phyloP scores from a whole-genome alignment of 2,797 vertebrate species.

The Pempheris klunzingeri region DNA sequence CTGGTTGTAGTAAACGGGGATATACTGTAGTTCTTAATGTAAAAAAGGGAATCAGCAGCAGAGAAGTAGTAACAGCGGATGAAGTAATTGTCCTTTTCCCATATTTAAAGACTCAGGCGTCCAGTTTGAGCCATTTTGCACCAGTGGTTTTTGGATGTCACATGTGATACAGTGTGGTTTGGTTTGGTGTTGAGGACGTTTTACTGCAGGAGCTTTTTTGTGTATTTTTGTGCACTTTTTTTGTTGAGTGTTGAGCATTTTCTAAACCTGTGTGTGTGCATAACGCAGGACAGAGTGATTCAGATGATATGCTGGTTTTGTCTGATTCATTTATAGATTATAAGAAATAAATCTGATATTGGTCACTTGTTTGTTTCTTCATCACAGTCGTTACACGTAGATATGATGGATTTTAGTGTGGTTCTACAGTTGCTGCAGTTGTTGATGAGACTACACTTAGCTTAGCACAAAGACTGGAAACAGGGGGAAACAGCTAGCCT shows the following conservation, averaged over 20 bases:
- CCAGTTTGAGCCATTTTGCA: neutral
- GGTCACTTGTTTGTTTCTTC: too few species aligned
- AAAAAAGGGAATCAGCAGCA: neutral
- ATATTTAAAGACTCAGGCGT: neutral
- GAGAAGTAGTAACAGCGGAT: too few species aligned
- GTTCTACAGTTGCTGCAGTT: too few species aligned
- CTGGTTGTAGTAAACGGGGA: neutral
- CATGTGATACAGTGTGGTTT: neutral
- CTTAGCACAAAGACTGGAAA: too few species aligned
- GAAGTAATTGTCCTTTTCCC: neutral
- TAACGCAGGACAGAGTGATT: neutral
- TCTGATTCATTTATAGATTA: neutral
- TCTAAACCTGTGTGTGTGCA: neutral
- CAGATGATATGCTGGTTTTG: neutral
- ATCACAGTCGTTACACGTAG: too few species aligned
- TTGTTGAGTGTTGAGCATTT: neutral
- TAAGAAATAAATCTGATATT: conserved; percentile 33
- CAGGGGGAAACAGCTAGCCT: too few species aligned
- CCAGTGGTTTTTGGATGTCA: neutral
- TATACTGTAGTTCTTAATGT: neutral
- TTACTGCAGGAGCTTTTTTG: neutral
- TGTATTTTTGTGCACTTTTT: neutral
- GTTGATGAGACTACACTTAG: too few species aligned
- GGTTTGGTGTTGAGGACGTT: neutral
- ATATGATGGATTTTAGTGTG: too few species aligned